A percentile compares a stretch with the other conserved stretches of the same genome.
Conservation (phyloP, 2,888 invertebrate genomes). For the Ramazzottius varieornatus region DNA sequence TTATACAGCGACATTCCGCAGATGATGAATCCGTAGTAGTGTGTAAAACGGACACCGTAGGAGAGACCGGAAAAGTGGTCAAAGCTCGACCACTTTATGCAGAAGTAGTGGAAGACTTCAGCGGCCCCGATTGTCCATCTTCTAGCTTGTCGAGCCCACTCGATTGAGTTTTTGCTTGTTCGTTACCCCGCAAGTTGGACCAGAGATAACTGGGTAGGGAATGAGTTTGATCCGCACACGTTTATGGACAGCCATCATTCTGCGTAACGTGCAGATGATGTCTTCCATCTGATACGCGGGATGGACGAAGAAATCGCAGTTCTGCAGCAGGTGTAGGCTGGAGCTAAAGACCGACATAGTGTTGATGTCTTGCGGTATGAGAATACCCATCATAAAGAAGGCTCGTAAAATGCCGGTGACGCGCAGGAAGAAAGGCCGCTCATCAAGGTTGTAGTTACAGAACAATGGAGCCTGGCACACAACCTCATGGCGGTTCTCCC, state of each 20-base stretch:
- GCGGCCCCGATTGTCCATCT: conserved; percentile 16
- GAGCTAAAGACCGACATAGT: too few relatives aligned
- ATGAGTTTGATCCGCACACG: conserved; percentile 13
- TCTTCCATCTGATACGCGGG: conserved; percentile 13
- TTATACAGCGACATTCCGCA: conserved; percentile 14
- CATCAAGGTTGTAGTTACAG: conserved; percentile 15
- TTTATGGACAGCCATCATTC: conserved; percentile 13
- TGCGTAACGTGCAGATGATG: conserved; percentile 14
- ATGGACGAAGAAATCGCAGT: not conserved
- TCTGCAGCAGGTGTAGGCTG: too few relatives aligned
- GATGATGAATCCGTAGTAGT: conserved; percentile 15
- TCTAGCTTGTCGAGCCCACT: conserved; percentile 15
- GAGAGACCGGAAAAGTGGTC: conserved; percentile 11
- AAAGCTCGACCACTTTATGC: conserved; percentile 14
- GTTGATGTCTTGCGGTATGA: conserved; percentile 10
- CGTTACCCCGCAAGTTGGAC: not conserved
- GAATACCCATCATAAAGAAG: conserved; percentile 15
- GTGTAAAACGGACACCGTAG: conserved; percentile 13
- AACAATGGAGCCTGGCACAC: conserved; percentile 16
- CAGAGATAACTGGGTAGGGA: conserved; percentile 10
- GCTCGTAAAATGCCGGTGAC: conserved; percentile 13
- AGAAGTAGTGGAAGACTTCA: conserved; percentile 16
- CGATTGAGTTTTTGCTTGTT: conserved; percentile 11
- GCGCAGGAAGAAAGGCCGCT: conserved; percentile 15
- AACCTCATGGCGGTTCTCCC: conserved; percentile 12